These are phyloP conservation scores for Grantiella picta DNA, from an alignment of 2,113 vertebrate genomes.

Conservation along the genomic window DNA sequence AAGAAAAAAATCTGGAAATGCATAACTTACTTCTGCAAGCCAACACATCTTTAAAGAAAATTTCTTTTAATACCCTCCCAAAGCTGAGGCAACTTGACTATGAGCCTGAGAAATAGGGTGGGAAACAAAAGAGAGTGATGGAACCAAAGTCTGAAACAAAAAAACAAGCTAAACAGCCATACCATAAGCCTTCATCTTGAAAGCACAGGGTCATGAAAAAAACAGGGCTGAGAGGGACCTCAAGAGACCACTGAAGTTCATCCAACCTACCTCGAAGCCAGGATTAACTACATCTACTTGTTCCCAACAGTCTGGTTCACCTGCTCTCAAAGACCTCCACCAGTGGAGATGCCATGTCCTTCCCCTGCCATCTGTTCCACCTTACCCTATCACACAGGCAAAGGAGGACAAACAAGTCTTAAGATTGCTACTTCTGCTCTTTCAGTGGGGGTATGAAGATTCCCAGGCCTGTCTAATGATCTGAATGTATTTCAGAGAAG, in stretches of 20 bases:
- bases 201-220: not conserved
- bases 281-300: not conserved
- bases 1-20: not conserved
- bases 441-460: not conserved
- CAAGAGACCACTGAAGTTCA: not conserved
- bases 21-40: not conserved
- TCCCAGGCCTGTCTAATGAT: not conserved
- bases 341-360: not conserved
- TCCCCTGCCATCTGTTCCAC: not conserved
- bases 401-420: not conserved
- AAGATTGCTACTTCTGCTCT: conserved; percentile 11
- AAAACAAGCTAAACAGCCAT: not conserved
- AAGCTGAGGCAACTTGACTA: not conserved
- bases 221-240: not conserved
- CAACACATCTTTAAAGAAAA: conserved; percentile 2
- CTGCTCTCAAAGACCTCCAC: not conserved
- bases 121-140: not conserved
- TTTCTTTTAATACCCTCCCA: not conserved
- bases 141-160: not conserved
- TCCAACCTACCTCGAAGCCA: not conserved
- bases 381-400: not conserved
- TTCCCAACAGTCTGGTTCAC: not conserved
- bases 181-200: not conserved
- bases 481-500: not conserved
- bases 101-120: not conserved